Conservation (phyloP, 1,140 invertebrate genomes). For the Steinernema khuongi region DNA sequence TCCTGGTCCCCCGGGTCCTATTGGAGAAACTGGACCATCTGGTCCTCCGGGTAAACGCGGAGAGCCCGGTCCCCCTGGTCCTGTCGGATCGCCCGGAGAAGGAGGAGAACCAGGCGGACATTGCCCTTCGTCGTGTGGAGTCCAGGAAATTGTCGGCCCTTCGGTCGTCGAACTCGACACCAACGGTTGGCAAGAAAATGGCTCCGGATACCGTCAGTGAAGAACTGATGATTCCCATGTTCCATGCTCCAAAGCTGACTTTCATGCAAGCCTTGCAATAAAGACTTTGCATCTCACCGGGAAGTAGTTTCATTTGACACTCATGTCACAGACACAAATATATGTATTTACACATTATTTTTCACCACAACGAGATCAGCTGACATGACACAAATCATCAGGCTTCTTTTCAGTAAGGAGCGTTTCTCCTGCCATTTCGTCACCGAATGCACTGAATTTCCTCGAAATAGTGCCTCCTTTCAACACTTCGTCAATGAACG, state of each 20-base stretch:
- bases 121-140: conserved; percentile 55
- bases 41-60: conserved; percentile 47
- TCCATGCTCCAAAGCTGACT: no score
- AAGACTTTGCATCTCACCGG: no score
- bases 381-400: not conserved
- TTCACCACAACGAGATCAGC: no score
- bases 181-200: conserved; percentile 18
- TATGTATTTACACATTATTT: no score
- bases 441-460: conserved; percentile 32
- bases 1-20: conserved; percentile 37
- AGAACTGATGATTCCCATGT: no score
- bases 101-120: conserved; percentile 53
- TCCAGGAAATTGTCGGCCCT: conserved; percentile 57
- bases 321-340: no score
- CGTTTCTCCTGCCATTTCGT: conserved; percentile 20
- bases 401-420: not conserved
- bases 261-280: no score
- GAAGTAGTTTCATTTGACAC: no score
- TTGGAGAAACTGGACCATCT: conserved; percentile 37
- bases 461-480: conserved; percentile 45
- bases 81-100: conserved; percentile 38
- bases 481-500: conserved; percentile 45
- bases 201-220: not conserved
- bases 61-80: conserved; percentile 40
- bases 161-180: conserved; percentile 55